Evolutionary conservation across 1,140 invertebrate genomes (phyloP).

Genomic region (Pinna nobilis): DNA sequence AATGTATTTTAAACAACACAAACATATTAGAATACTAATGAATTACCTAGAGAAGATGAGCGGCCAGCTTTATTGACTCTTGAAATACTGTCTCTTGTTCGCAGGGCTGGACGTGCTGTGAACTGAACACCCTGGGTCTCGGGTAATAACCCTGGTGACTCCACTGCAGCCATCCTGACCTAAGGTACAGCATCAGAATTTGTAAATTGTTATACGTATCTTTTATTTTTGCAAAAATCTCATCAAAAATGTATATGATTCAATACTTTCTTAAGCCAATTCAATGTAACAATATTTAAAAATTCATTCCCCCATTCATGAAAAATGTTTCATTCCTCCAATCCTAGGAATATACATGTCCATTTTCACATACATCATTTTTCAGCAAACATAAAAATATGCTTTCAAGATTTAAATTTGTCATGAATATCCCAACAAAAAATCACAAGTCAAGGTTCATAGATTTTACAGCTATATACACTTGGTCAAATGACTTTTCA

Average conservation of each 20-base stretch:
- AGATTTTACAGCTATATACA: neutral
- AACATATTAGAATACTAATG: neutral
- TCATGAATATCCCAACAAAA: too few relatives aligned
- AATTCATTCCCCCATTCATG: too few relatives aligned
- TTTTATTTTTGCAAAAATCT: neutral
- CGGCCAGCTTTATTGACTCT: slow-evolving; percentile 34
- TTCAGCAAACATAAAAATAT: too few relatives aligned
- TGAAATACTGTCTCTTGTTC: slow-evolving; percentile 44
- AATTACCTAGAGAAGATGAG: slow-evolving; percentile 54
- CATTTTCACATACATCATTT: too few relatives aligned
- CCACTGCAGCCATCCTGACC: slow-evolving; percentile 8
- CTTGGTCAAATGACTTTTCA: neutral
- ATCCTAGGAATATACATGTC: too few relatives aligned
- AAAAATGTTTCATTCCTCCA: too few relatives aligned
- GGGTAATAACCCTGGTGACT: slow-evolving; percentile 52
- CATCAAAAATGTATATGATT: neutral
- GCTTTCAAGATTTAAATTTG: too few relatives aligned
- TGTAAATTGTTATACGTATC: neutral
- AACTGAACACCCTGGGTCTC: slow-evolving; percentile 61
- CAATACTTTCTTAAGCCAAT: neutral
- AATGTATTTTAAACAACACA: neutral
- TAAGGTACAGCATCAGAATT: neutral
- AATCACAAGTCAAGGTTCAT: neutral
- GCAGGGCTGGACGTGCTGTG: slow-evolving; percentile 54
- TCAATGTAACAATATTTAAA: too few relatives aligned